Percentiles rank a stretch among this genome's conserved stretches.
Evolutionary conservation across 1,140 invertebrate genomes (phyloP).

Genomic region (Diorhabda carinulata): DNA sequence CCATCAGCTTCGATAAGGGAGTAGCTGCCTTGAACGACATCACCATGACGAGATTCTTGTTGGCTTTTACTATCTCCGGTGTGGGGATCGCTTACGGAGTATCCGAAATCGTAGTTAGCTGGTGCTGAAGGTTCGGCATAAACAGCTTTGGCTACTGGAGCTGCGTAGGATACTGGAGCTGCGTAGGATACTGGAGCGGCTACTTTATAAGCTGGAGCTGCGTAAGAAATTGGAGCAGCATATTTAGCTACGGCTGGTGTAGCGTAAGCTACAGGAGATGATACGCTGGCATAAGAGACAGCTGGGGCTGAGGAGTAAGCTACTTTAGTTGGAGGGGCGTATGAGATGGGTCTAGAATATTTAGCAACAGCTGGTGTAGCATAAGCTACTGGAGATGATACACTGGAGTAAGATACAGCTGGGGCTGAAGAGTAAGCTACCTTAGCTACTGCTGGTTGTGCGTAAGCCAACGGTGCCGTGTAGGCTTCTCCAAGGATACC

Average conservation of each 20-base stretch:
- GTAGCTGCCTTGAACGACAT: slow-evolving; percentile 41
- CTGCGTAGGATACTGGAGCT: slow-evolving; percentile 7
- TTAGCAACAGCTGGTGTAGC: slow-evolving; percentile 18
- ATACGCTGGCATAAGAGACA: slow-evolving; percentile 46
- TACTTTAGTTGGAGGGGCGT: slow-evolving; percentile 19
- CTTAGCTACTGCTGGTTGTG: not conserved
- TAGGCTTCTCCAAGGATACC: slow-evolving; percentile 33
- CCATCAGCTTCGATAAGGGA: slow-evolving; percentile 53
- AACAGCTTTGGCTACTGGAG: slow-evolving; percentile 23
- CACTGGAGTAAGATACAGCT: slow-evolving; percentile 4
- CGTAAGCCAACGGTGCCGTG: slow-evolving; percentile 32
- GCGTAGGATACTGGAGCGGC: slow-evolving; percentile 13
- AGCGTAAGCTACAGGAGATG: slow-evolving; percentile 15
- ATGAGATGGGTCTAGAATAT: slow-evolving; percentile 26
- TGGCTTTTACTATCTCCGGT: slow-evolving; percentile 23
- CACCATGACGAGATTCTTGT: slow-evolving; percentile 27
- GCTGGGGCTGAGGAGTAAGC: slow-evolving; percentile 45
- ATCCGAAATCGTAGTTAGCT: slow-evolving; percentile 27
- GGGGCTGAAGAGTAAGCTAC: not conserved
- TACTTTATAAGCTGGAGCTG: not conserved
- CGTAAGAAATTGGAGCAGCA: slow-evolving; percentile 9
- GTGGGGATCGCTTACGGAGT: slow-evolving; percentile 10
- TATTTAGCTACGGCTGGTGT: slow-evolving; percentile 13
- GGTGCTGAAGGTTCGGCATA: slow-evolving; percentile 53
- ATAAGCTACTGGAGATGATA: not conserved